Evolutionary conservation across 2,797 vertebrate genomes (phyloP), one percentile per base, ranked within the genome.

Genomic region (Microctenopoma steveboyesi): DNA sequence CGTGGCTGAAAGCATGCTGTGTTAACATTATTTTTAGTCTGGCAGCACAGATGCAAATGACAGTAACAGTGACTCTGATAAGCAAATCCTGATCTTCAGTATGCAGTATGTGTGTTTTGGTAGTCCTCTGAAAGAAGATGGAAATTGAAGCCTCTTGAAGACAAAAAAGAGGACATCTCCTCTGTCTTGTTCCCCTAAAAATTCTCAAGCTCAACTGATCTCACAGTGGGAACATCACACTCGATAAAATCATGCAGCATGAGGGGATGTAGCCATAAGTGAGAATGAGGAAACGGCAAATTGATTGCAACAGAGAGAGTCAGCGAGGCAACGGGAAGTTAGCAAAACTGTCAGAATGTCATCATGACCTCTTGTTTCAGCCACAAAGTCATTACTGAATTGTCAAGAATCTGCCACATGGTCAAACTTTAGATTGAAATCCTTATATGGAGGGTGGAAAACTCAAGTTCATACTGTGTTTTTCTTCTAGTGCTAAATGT

Each of bases 1-100:
- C 27, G 42, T 61, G 53, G 42, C 64, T 75, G 63, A 84, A 79
- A 76, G 69, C 79, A 16, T 53, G 64, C 74, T 63, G 81, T 78
- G 85, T 88, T 82, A 42, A 57, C 67, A 48, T 67, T 87, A 87
- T 85, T 88, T 87, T 89, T 86, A 75, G 73, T 72, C 69, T 5
- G 39, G 37, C 67, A 40, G 68, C 61, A 54, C 74, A 87, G 81
- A 93, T 91, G 92, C 92, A 93, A 94, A 93, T 93, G 50, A 81
- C 72, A 76, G 76, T 62, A 78, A 75, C 79, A 46, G 71, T 48
- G 68, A 54, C 59, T 37, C 51, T 37, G 87, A 87, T 88, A 91
- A 54, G 85, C 88, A 91, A 92, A 91, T 89, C 0, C 0, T 79
- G 71, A 90, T 89, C 86, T 91, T 91, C 30, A 0, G 22, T 22